phyloP scores from a whole-genome alignment of 2,797 vertebrate species.

The Poecilia velifera region DNA sequence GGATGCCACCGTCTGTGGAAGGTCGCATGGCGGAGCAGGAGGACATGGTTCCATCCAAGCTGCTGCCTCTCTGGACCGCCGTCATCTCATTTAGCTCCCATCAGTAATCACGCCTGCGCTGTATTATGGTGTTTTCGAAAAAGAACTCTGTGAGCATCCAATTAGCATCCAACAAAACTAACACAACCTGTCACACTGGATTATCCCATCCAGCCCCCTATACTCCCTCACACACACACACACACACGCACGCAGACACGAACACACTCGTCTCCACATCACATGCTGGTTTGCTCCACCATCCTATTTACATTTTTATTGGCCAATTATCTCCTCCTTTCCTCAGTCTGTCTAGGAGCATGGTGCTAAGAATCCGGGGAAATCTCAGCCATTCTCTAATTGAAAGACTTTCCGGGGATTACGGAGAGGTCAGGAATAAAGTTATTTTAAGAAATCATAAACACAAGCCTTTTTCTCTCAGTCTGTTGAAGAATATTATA shows the following conservation, averaged over 20 bases:
- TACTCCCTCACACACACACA: constrained; percentile 19
- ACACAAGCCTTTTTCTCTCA: constrained; percentile 70
- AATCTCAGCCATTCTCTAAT: constrained; percentile 75
- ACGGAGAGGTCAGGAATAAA: constrained; percentile 77
- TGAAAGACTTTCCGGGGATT: constrained; percentile 80
- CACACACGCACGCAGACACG: background rate
- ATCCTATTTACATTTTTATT: constrained; percentile 84
- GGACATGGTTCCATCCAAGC: background rate
- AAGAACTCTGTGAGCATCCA: constrained; percentile 64
- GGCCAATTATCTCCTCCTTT: constrained; percentile 81
- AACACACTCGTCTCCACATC: constrained; percentile 46
- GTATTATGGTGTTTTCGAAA: constrained; percentile 60
- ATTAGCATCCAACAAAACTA: constrained; percentile 77
- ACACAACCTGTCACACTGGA: constrained; percentile 79
- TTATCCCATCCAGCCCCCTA: constrained; percentile 58
- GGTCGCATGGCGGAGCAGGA: background rate
- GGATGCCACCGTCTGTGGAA: constrained; percentile 5
- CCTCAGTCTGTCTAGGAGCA: constrained; percentile 62
- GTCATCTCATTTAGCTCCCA: constrained; percentile 37
- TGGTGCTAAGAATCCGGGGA: constrained; percentile 50
- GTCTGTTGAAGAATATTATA: constrained; percentile 62
- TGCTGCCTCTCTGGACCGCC: constrained; percentile 11
- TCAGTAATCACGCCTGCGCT: constrained; percentile 58
- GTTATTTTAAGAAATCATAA: constrained; percentile 75
- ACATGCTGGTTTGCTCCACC: constrained; percentile 73